Percentiles rank a stretch among this genome's conserved stretches.
These are phyloP conservation scores for Dysmachus trigonus DNA, from an alignment of 2,888 invertebrate genomes.

Conservation along the genomic window DNA sequence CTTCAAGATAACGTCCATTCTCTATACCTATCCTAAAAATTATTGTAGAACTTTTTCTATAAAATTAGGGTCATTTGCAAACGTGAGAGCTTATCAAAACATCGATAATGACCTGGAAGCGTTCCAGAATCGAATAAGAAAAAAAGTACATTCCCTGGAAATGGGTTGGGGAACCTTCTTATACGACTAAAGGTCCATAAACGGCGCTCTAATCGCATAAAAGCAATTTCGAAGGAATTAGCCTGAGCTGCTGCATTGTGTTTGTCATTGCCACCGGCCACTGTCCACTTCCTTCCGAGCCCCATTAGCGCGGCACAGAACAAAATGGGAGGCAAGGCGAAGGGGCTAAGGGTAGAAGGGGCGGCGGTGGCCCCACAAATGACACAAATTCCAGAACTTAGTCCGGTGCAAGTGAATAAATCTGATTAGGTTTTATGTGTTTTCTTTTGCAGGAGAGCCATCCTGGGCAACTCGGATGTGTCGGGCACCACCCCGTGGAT, in stretches of 20 bases:
- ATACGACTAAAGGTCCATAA: background rate
- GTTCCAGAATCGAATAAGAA: background rate
- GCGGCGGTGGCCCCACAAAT: too few relatives aligned
- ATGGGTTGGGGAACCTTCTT: background rate
- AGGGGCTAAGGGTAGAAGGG: too few relatives aligned
- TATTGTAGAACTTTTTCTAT: background rate
- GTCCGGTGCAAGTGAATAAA: background rate
- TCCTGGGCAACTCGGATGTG: constrained; percentile 93
- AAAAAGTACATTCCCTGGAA: background rate
- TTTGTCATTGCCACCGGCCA: background rate
- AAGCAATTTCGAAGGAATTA: background rate
- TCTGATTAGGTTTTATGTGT: constrained; percentile 26
- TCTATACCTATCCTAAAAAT: background rate
- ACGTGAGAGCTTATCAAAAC: background rate
- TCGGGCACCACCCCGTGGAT: constrained; percentile 83
- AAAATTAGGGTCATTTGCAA: background rate
- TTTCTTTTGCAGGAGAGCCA: constrained; percentile 82
- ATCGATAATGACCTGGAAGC: background rate
- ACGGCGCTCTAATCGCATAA: background rate
- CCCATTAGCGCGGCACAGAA: background rate
- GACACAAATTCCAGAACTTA: constrained; percentile 5
- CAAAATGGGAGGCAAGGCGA: background rate
- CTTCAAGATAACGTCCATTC: background rate
- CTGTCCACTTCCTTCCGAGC: background rate
- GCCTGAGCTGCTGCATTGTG: background rate